These are phyloP conservation scores for Drosophila anceps DNA, from an alignment of 2,888 invertebrate genomes.

Conservation along the genomic window DNA sequence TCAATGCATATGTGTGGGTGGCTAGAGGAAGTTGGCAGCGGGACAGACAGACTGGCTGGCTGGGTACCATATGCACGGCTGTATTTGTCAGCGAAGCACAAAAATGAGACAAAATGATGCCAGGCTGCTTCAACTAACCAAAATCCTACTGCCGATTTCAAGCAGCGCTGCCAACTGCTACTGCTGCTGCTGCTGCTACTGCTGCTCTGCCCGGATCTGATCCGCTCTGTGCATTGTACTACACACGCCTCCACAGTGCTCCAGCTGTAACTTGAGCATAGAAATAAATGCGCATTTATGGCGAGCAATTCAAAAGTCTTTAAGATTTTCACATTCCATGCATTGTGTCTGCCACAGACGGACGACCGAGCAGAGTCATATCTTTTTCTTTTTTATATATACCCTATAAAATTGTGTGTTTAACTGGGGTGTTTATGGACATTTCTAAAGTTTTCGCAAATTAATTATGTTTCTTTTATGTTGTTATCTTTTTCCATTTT, in stretches of 20 bases:
- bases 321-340: conserved; percentile 80
- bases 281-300: conserved; percentile 82
- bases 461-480: not conserved
- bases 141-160: conserved; percentile 42
- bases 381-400: conserved; percentile 44
- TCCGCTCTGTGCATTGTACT: conserved; percentile 40
- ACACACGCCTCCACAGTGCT: conserved; percentile 21
- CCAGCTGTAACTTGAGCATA: conserved; percentile 73
- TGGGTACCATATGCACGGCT: conserved; percentile 75
- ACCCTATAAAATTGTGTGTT: conserved; percentile 50
- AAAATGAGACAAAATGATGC: conserved; percentile 81
- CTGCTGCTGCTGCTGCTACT: conserved; percentile 10
- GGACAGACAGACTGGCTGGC: conserved; percentile 9
- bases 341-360: conserved; percentile 72
- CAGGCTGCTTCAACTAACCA: conserved; percentile 42
- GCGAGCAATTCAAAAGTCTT: conserved; percentile 81
- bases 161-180: conserved; percentile 1
- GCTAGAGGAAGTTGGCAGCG: conserved; percentile 15
- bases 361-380: conserved; percentile 62
- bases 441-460: not conserved
- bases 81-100: conserved; percentile 82
- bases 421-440: not conserved
- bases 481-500: not conserved
- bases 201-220: conserved; percentile 28
- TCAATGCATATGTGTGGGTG: conserved; percentile 68